phyloP scores from a whole-genome alignment of 2,113 vertebrate species.

The Phalacrocorax brasilianus region DNA sequence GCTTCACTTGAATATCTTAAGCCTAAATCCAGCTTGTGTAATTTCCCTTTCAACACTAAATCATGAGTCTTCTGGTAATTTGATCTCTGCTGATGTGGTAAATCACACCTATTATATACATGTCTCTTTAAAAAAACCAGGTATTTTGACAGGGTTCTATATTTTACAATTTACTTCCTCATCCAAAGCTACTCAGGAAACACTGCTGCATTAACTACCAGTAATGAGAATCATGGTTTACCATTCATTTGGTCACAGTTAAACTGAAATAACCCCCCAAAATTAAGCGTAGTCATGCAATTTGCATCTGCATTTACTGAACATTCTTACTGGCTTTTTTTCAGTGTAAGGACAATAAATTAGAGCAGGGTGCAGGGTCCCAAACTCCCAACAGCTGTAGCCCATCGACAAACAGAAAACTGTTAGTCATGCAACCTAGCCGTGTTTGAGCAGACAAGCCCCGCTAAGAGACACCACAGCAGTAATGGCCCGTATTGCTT shows the following conservation, averaged over 20 bases:
- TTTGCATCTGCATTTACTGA: background rate
- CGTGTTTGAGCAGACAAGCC: rapidly evolving
- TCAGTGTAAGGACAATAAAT: background rate
- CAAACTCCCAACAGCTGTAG: background rate
- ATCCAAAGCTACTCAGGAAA: background rate
- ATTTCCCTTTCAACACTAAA: background rate
- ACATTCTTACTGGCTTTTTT: background rate
- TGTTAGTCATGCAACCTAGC: background rate
- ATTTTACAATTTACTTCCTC: background rate
- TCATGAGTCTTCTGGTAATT: background rate
- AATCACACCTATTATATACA: background rate
- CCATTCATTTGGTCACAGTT: background rate
- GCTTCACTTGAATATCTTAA: background rate
- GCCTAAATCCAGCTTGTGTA: background rate
- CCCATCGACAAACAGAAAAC: background rate
- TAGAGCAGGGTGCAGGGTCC: background rate
- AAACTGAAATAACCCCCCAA: background rate
- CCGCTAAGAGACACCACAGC: background rate
- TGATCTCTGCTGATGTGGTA: background rate
- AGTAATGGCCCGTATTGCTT: background rate
- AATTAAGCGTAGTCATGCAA: background rate
- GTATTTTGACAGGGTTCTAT: background rate
- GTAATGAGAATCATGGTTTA: background rate
- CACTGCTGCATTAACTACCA: background rate
- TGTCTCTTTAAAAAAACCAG: background rate